phyloP scores from a whole-genome alignment of 2,797 vertebrate species.

The Clarias fuscus region DNA sequence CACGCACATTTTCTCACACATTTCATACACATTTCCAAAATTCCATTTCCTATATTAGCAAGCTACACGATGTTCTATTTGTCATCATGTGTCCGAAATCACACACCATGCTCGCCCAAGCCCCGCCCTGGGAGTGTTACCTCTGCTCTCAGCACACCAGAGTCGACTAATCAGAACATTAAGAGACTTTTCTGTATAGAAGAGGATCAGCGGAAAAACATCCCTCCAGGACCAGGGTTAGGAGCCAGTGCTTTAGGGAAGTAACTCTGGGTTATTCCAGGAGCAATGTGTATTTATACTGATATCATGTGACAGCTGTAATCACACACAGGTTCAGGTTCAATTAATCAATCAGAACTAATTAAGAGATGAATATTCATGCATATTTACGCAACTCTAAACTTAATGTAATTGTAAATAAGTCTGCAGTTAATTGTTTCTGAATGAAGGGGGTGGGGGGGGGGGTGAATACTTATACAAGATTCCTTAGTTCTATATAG shows the following conservation, averaged over 20 bases:
- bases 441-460: no score
- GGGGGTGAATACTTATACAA: background rate
- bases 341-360: background rate
- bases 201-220: no score
- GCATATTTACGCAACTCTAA: background rate
- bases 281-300: background rate
- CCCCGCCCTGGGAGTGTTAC: no score
- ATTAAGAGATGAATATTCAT: background rate
- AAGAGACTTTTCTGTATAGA: no score
- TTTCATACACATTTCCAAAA: no score
- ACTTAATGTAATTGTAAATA: background rate
- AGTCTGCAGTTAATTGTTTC: background rate
- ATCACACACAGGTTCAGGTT: background rate
- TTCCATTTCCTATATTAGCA: background rate
- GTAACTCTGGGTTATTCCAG: background rate
- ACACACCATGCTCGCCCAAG: no score
- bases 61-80: background rate
- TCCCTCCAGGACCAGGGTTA: no score
- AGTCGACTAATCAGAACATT: no score
- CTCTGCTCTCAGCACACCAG: no score
- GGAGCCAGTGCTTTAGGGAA: background rate
- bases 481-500: background rate
- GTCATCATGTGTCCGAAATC: background rate
- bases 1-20: no score
- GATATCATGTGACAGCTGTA: background rate